Percentiles rank a stretch among this genome's conserved stretches.
These are phyloP conservation scores for Acanthosepion esculentum DNA, from an alignment of 2,888 invertebrate species.

Conservation along the genomic window DNA sequence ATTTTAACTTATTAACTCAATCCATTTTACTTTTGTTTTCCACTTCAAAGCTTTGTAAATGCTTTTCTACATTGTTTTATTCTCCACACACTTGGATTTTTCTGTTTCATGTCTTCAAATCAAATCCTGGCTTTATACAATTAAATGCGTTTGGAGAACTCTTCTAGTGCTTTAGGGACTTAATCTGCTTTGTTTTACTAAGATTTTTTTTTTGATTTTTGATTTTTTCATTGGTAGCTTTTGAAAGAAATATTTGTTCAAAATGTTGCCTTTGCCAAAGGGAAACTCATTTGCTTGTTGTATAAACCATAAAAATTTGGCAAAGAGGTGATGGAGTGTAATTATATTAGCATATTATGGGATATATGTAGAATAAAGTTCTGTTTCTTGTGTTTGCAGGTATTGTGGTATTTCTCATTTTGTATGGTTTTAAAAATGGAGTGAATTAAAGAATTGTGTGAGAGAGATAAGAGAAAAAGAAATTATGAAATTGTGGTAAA, in stretches of 20 bases:
- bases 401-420: not conserved
- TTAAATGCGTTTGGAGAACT: not conserved
- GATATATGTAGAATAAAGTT: not conserved
- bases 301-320: not conserved
- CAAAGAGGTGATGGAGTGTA: not conserved
- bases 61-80: no score
- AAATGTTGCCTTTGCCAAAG: slow-evolving; percentile 17
- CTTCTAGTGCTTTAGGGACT: not conserved
- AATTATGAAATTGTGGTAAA: not conserved
- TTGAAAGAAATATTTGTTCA: not conserved
- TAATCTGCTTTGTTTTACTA: not conserved
- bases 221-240: not conserved
- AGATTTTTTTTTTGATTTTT: not conserved
- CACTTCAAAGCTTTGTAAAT: not conserved
- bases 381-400: not conserved
- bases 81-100: not conserved
- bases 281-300: not conserved
- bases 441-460: not conserved
- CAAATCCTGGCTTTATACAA: not conserved
- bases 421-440: not conserved
- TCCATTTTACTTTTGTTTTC: not conserved
- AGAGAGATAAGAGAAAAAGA: not conserved
- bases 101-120: not conserved
- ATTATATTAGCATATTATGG: slow-evolving; percentile 33
- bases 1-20: not conserved